Conservation (phyloP, 1,140 invertebrate genomes). For the Ceratitis capitata region DNA sequence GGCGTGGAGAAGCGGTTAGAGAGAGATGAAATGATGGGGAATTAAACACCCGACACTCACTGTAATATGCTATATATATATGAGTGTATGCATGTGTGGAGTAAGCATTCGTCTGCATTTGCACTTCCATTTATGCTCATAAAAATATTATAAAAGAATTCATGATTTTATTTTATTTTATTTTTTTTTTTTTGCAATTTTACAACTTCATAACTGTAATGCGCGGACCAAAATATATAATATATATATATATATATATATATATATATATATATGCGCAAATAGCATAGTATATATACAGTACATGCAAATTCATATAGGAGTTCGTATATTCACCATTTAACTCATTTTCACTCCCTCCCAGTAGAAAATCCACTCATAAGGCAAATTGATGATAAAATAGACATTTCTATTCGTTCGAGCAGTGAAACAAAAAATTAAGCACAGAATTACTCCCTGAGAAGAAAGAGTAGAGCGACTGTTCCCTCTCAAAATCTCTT, state of each 20-base stretch:
- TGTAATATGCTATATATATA: background rate
- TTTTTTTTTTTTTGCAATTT: constrained; percentile 33
- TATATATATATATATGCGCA: background rate
- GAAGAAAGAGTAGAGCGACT: no score
- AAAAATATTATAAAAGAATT: constrained; percentile 38
- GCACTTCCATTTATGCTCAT: constrained; percentile 33
- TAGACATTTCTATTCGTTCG: no score
- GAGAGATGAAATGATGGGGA: no score
- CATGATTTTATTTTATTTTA: constrained; percentile 38
- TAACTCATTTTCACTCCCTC: no score
- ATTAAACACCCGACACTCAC: background rate
- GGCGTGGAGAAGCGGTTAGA: background rate
- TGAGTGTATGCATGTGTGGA: background rate
- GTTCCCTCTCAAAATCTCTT: no score
- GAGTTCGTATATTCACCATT: background rate
- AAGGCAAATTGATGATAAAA: no score
- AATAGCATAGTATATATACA: background rate
- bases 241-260: background rate
- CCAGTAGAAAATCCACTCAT: no score
- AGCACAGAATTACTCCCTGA: no score
- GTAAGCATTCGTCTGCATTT: background rate
- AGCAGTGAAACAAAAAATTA: no score
- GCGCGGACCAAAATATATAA: no score
- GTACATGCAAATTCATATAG: background rate
- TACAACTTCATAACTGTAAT: background rate